Conservation (phyloP, 2,113 vertebrate genomes). For the Anoplopoma fimbria region DNA sequence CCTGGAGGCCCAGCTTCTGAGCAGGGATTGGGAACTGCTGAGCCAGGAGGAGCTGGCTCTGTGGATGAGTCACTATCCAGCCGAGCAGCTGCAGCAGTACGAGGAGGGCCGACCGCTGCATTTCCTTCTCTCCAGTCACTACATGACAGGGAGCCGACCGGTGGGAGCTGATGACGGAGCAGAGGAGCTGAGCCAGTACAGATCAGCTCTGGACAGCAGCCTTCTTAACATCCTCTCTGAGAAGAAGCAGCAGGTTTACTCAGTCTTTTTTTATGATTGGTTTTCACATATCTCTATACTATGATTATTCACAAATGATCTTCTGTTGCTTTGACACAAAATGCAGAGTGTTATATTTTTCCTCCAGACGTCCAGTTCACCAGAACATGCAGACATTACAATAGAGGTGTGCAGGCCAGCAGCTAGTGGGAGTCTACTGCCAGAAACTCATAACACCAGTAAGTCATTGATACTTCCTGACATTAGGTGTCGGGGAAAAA, state of each 20-base stretch:
- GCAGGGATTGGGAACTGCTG: slow-evolving; percentile 6
- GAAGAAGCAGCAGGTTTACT: slow-evolving; percentile 25
- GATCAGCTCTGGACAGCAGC: slow-evolving; percentile 56
- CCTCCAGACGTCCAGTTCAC: background rate
- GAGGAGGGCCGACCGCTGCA: background rate
- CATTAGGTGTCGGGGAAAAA: background rate
- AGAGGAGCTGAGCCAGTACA: slow-evolving; percentile 53
- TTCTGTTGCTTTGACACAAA: background rate
- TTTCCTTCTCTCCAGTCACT: background rate
- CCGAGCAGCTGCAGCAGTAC: background rate
- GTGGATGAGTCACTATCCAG: slow-evolving; percentile 21
- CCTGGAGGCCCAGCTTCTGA: slow-evolving; percentile 38
- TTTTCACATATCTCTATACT: background rate
- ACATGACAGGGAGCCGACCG: background rate
- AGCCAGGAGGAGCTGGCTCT: slow-evolving; percentile 11
- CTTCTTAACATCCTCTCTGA: background rate
- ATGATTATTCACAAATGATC: background rate
- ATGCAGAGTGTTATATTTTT: background rate
- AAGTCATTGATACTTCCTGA: background rate
- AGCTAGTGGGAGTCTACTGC: background rate
- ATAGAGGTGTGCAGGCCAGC: slow-evolving; percentile 8
- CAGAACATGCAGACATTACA: slow-evolving; percentile 4
- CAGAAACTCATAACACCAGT: slow-evolving; percentile 2
- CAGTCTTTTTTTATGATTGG: background rate
- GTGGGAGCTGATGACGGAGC: background rate